A percentile compares a stretch with the other conserved stretches of the same genome.
phyloP scores from a whole-genome alignment of 1,140 invertebrate genomes.

The Steinernema khuongi region DNA sequence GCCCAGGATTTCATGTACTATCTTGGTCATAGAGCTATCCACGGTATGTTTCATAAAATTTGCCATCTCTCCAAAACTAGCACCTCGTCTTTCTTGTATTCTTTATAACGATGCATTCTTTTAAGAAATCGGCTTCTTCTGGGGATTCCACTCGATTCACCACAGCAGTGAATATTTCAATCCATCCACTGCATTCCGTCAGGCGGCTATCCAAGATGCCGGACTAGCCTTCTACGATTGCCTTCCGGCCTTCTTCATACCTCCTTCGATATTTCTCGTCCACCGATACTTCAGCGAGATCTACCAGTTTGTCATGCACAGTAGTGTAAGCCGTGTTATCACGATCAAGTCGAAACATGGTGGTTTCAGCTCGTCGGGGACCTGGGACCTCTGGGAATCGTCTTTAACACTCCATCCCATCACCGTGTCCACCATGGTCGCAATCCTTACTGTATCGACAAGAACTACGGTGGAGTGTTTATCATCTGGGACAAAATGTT shows the following conservation, averaged over 20 bases:
- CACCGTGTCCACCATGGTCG: conserved; percentile 67
- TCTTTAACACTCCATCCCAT: conserved; percentile 66
- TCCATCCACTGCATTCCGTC: conserved; percentile 67
- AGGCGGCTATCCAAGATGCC: conserved; percentile 57
- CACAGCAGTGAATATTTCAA: conserved; percentile 93
- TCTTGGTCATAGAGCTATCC: conserved; percentile 62
- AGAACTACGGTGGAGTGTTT: conserved; percentile 67
- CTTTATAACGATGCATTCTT: no score
- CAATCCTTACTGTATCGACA: conserved; percentile 68
- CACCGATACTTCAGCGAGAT: conserved; percentile 59
- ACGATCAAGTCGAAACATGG: not conserved
- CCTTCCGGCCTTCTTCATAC: conserved; percentile 57
- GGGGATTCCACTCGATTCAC: conserved; percentile 90
- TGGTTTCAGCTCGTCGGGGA: conserved; percentile 59
- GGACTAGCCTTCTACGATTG: conserved; percentile 60
- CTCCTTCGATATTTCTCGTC: conserved; percentile 57
- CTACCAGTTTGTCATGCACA: conserved; percentile 57
- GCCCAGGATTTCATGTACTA: conserved; percentile 60
- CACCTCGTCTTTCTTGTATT: no score
- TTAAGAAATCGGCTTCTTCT: conserved; percentile 78
- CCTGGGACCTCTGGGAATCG: conserved; percentile 64
- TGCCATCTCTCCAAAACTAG: not conserved
- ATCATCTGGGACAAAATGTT: conserved; percentile 66
- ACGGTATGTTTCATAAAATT: conserved; percentile 56
- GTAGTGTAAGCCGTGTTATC: conserved; percentile 46